Conservation (phyloP, 2,888 invertebrate genomes). For the Scaptomyza cyrtandrae region DNA sequence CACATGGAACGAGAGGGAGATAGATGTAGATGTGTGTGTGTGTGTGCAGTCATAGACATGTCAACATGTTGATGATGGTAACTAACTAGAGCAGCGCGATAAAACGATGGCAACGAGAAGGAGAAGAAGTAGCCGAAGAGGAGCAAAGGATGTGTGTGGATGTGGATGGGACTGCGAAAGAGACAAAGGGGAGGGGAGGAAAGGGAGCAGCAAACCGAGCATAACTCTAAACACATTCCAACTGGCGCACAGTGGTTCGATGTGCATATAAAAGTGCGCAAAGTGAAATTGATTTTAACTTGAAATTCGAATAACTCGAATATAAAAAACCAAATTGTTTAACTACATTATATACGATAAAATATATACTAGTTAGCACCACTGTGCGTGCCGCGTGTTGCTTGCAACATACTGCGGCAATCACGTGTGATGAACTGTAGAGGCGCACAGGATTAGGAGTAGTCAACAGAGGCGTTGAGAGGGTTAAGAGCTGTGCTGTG, state of each 20-base stretch:
- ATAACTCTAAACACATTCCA: constrained; percentile 50
- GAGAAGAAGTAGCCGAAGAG: constrained; percentile 15
- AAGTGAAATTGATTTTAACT: no score
- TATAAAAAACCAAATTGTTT: no score
- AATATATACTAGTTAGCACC: background rate
- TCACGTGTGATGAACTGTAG: constrained; percentile 64
- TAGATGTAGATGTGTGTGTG: constrained; percentile 6
- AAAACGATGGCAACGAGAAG: constrained; percentile 44
- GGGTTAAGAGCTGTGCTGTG: constrained; percentile 28
- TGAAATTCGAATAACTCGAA: no score
- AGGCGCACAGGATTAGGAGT: constrained; percentile 33
- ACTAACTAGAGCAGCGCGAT: constrained; percentile 77
- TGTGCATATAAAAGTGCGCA: background rate
- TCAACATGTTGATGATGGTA: constrained; percentile 80
- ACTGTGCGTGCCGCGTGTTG: constrained; percentile 42
- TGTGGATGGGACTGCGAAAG: constrained; percentile 29
- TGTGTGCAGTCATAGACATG: constrained; percentile 76
- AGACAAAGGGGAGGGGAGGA: background rate
- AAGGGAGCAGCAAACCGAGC: constrained; percentile 43
- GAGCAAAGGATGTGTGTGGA: constrained; percentile 2
- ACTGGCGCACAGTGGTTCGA: constrained; percentile 46
- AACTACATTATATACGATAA: no score
- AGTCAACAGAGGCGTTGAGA: background rate
- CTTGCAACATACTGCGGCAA: constrained; percentile 59
- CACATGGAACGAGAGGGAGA: constrained; percentile 2